Conservation (phyloP, 2,888 invertebrate species). For the Rhamphomyia laevipes region DNA sequence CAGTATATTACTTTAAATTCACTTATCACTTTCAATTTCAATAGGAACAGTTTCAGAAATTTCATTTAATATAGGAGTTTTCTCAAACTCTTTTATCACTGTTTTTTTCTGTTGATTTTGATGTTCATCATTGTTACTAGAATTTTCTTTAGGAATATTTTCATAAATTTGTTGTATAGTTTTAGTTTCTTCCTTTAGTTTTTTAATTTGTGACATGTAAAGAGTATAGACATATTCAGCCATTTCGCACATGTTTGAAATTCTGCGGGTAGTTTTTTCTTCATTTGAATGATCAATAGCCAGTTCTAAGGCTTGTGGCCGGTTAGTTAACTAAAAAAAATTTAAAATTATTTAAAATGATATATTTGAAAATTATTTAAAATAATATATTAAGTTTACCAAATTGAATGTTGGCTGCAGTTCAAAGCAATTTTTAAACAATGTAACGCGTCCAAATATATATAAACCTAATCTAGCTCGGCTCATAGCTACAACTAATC, state of each 20-base stretch:
- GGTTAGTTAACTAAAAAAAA: slow-evolving; percentile 55
- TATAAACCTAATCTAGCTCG: slow-evolving; percentile 93
- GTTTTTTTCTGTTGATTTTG: slow-evolving; percentile 12
- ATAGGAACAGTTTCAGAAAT: slow-evolving; percentile 22
- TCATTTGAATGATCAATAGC: slow-evolving; percentile 56
- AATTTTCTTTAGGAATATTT: slow-evolving; percentile 40
- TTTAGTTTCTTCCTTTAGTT: slow-evolving; percentile 39
- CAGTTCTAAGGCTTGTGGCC: slow-evolving; percentile 70
- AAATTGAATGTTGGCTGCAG: slow-evolving; percentile 90
- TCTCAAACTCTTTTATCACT: slow-evolving; percentile 23
- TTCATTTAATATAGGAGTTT: slow-evolving; percentile 43
- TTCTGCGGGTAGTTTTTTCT: slow-evolving; percentile 19
- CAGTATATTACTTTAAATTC: background rate
- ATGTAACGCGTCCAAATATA: slow-evolving; percentile 81
- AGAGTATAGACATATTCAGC: slow-evolving; percentile 89
- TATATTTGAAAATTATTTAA: background rate
- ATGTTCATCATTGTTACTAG: slow-evolving; percentile 7
- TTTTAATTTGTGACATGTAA: slow-evolving; percentile 66
- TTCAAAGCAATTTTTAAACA: slow-evolving; percentile 96
- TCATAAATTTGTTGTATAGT: slow-evolving; percentile 20
- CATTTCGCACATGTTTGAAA: slow-evolving; percentile 87
- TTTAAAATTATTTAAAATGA: background rate
- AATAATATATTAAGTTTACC: slow-evolving; percentile 36
- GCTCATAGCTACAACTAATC: slow-evolving; percentile 96
- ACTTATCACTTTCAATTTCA: background rate